Evolutionary conservation across 2,113 vertebrate genomes (phyloP), one percentile per base, ranked within the genome.

Genomic region (Oryzias melastigma): DNA sequence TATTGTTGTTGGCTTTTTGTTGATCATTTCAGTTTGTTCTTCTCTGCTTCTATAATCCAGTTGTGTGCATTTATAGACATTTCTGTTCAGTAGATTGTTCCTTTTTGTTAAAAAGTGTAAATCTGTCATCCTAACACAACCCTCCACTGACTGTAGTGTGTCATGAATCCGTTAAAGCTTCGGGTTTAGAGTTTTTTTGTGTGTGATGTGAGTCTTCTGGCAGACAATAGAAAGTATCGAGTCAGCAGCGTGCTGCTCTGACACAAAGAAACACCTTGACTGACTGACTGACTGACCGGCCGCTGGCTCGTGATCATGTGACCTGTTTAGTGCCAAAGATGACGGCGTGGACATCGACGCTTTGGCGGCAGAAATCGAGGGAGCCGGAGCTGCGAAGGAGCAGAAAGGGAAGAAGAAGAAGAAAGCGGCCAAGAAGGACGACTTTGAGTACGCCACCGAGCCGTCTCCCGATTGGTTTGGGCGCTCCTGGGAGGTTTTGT

Each of bases 341-440:
- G 87, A 94, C 14, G 93, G 93, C 66, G 86, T 93, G 58, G 96
- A 99, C 89, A 92, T 99, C 20, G 96, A 98, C 59, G 96, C 96
- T 70, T 92, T 99, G 82, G 95, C 97, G 35, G 96, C 96, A 43
- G 95, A 99, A 83, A 99, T 98, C 79, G 97, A 99, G 85, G 97
- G 96, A 80, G 96, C 95, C 1, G 96, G 96, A 67, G 94, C 95
- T 65, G 90, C 94, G 45, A 98, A 96, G 68, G 95, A 96, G 56
- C 91, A 93, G 35, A 93, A 92, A 69, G 97, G 95, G 73, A 91
- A 94, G 69, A 97, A 96, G 82, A 97, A 95, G 84, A 97, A 96
- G 86, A 97, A 94, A 78, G 93, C 89, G 45, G 92, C 84, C 62
- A 98, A 96, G 80, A 96, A 93, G 73, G 95, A 95, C 1, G 95